These are phyloP conservation scores for Pterois miles DNA, from an alignment of 2,797 vertebrate genomes.

Conservation along the genomic window DNA sequence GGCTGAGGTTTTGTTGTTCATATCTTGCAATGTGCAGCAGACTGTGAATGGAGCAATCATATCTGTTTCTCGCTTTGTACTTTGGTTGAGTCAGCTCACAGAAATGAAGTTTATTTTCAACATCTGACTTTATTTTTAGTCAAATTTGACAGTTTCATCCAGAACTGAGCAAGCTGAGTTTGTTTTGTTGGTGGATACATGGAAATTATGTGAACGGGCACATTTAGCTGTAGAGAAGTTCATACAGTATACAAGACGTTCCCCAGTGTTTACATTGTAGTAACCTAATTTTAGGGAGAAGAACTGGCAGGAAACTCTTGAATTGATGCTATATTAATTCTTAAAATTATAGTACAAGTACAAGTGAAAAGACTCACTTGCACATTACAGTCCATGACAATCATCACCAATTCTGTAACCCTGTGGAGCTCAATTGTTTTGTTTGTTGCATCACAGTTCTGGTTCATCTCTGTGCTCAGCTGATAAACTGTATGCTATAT, in stretches of 20 bases:
- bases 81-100: slow-evolving; percentile 38
- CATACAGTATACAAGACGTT: background rate
- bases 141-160: background rate
- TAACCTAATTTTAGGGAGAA: background rate
- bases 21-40: slow-evolving; percentile 50
- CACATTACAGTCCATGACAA: background rate
- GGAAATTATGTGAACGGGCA: background rate
- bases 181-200: background rate
- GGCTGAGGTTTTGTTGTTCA: slow-evolving; percentile 29
- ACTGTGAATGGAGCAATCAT: slow-evolving; percentile 52
- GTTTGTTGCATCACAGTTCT: too few relatives aligned
- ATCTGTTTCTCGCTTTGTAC: slow-evolving; percentile 40
- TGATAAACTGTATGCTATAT: too few relatives aligned
- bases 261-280: too few relatives aligned
- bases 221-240: background rate
- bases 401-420: too few relatives aligned
- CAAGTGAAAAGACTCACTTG: too few relatives aligned
- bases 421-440: too few relatives aligned
- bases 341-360: background rate
- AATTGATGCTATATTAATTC: background rate
- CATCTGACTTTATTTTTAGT: slow-evolving; percentile 29
- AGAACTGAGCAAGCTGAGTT: background rate
- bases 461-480: too few relatives aligned
- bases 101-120: slow-evolving; percentile 26
- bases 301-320: background rate